Percentiles rank a stretch among this genome's conserved stretches.
These are phyloP conservation scores for Centroberyx gerrardi DNA, from an alignment of 2,797 vertebrate species.

Conservation along the genomic window DNA sequence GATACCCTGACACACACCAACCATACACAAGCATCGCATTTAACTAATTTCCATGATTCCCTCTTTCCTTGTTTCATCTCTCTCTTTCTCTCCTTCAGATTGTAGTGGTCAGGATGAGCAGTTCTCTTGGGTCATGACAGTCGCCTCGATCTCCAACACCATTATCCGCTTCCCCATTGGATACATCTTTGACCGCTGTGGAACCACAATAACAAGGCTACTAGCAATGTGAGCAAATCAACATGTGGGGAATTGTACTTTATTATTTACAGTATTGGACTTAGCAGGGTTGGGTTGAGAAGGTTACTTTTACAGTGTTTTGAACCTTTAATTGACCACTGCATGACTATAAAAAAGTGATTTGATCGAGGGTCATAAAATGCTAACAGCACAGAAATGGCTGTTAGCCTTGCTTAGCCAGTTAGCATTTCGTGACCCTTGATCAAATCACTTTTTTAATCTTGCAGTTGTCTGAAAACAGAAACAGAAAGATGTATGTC, in stretches of 20 bases:
- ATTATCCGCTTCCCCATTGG: constrained; percentile 86
- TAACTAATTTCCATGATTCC: not conserved
- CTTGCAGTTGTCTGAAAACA: no score
- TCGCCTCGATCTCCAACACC: constrained; percentile 88
- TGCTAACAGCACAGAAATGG: no score
- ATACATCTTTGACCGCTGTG: constrained; percentile 85
- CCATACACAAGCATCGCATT: not conserved
- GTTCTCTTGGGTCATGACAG: constrained; percentile 87
- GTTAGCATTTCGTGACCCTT: no score
- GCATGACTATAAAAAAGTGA: no score
- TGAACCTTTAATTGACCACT: no score
- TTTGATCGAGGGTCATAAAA: no score
- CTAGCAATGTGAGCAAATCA: constrained; percentile 54
- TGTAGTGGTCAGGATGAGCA: constrained; percentile 84
- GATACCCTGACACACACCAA: not conserved
- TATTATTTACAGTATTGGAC: no score
- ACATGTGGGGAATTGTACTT: not conserved
- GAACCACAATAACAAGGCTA: constrained; percentile 82
- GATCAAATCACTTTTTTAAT: no score
- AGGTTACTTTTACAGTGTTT: no score
- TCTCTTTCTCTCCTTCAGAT: constrained; percentile 60
- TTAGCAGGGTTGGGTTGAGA: no score
- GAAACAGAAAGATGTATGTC: no score
- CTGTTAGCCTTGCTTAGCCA: no score
- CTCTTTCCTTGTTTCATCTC: not conserved